Evolutionary conservation across 2,113 vertebrate species (phyloP).

Genomic region (Phylloscopus trochiloides): DNA sequence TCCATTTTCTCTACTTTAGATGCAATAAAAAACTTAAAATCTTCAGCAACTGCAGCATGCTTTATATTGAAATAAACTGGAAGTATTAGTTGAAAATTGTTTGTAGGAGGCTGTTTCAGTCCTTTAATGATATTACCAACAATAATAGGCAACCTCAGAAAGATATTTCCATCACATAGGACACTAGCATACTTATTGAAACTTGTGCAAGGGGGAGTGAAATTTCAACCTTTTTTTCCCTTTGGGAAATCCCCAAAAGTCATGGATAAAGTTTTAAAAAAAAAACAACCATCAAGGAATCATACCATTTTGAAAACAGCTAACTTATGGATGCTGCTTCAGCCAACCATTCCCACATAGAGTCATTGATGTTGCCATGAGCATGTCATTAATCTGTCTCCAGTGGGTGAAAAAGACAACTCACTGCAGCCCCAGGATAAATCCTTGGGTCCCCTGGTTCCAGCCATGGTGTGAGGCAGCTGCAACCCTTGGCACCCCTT

Average conservation of each 20-base stretch:
- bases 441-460: neutral
- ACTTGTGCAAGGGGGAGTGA: neutral
- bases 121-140: neutral
- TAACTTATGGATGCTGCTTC: neutral
- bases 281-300: neutral
- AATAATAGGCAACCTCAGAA: neutral
- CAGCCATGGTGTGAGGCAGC: neutral
- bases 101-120: neutral
- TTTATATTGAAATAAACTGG: neutral
- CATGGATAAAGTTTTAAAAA: neutral
- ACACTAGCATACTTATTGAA: neutral
- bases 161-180: neutral
- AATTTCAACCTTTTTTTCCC: accelerated
- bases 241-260: neutral
- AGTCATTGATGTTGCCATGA: neutral
- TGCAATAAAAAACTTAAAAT: neutral
- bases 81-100: neutral
- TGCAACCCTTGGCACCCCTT: neutral
- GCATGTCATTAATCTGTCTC: neutral
- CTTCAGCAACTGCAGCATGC: neutral
- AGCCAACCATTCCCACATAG: neutral
- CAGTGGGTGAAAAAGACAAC: neutral
- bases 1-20: neutral
- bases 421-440: neutral
- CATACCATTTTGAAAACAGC: neutral